These are phyloP conservation scores for Gobio gobio DNA, from an alignment of 2,113 vertebrate species.

Conservation along the genomic window DNA sequence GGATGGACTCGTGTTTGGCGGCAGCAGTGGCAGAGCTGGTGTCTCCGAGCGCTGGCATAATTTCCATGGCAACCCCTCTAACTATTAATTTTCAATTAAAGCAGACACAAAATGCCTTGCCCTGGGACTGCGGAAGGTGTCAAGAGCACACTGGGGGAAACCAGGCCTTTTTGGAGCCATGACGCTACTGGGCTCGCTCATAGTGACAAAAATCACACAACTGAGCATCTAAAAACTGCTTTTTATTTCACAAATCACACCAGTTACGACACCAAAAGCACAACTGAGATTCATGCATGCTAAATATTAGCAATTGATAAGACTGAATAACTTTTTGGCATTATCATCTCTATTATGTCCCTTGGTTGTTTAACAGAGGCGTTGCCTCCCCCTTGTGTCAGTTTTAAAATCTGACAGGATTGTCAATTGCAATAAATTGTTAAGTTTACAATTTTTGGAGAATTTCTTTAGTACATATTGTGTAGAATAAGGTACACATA, in stretches of 20 bases:
- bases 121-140: constrained; percentile 88
- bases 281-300: not conserved
- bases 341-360: not conserved
- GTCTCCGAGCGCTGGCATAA: constrained; percentile 84
- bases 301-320: not conserved
- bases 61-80: constrained; percentile 89
- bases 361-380: not conserved
- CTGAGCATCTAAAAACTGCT: not conserved
- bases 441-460: not conserved
- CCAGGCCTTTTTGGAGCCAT: constrained; percentile 78
- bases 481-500: not conserved
- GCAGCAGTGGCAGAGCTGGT: constrained; percentile 45
- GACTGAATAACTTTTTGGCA: not conserved
- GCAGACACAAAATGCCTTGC: constrained; percentile 88
- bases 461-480: not conserved
- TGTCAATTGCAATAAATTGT: not conserved
- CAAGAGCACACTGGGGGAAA: constrained; percentile 80
- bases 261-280: constrained; percentile 18
- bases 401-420: not conserved
- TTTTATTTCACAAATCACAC: constrained; percentile 18
- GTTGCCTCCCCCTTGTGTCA: constrained; percentile 18
- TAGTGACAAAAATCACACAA: constrained; percentile 59
- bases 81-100: constrained; percentile 98
- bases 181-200: constrained; percentile 75
- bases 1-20: constrained; percentile 56